Evolutionary conservation across 2,797 vertebrate genomes (phyloP), one percentile per base, ranked within the genome.

Genomic region (Melanogrammus aeglefinus): DNA sequence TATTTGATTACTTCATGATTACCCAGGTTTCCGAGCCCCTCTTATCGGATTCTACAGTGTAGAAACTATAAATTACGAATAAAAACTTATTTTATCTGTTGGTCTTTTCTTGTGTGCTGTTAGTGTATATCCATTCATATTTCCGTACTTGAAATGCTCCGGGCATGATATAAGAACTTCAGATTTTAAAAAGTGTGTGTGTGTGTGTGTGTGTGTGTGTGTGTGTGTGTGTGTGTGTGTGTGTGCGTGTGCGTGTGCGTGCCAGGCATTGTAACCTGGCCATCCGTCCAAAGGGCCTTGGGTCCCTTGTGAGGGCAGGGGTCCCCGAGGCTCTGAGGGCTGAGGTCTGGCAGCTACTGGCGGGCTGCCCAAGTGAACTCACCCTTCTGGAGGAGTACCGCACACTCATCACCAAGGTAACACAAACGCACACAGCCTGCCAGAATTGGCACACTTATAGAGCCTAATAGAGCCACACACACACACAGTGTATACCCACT

Each of bases 321-420:
- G 93, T 99, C 86, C 98, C 98, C 0, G 98, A 99, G 87, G 97
- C 98, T 0, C 92, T 99, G 74, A 94, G 98, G 88, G 98, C 97
- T 41, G 98, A 99, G 86, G 96, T 99, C 79, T 99, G 98, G 98
- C 98, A 99, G 91, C 91, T 99, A 83, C 94, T 99, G 90, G 95
- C 97, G 21, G 96, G 94, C 86, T 99, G 98, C 90, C 98, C 98
- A 35, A 96, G 97, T 89, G 97, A 97, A 92, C 96, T 96, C 71
- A 92, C 91, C 10, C 95, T 99, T 94, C 93, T 99, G 90, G 97
- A 99, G 80, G 94, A 88, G 69, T 99, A 99, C 83, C 95, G 97
- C 88, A 92, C 96, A 80, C 98, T 99, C 91, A 98, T 99, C 94
- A 97, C 96, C 82, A 98, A 97, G 96, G 98, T 99, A 93, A 63